Evolutionary conservation across 2,888 invertebrate genomes (phyloP).

Genomic region (Leptopterna dolabrata): DNA sequence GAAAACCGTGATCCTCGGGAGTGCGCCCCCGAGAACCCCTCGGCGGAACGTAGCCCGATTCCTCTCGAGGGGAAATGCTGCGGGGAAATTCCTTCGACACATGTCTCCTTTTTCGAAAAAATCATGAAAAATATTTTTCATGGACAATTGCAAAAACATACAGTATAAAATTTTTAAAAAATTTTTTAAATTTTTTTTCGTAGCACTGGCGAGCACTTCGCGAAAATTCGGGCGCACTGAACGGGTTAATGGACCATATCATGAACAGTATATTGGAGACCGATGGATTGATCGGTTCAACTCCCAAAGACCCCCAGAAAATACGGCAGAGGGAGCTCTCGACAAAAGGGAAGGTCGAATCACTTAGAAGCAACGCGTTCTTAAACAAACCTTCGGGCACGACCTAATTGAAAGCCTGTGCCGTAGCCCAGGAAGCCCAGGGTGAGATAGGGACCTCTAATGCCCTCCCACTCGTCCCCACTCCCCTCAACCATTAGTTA

Average conservation of each 20-base stretch:
- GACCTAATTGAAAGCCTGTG: slow-evolving; percentile 47
- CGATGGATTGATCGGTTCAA: background rate
- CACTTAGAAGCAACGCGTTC: slow-evolving; percentile 49
- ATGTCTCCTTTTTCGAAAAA: too few relatives aligned
- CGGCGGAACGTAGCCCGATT: too few relatives aligned
- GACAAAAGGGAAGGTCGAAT: slow-evolving; percentile 5
- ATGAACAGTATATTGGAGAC: background rate
- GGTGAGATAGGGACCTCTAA: background rate
- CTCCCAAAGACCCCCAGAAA: background rate
- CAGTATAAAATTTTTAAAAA: too few relatives aligned
- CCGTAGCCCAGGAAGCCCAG: background rate
- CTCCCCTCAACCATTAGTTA: slow-evolving; percentile 43
- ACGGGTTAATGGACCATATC: background rate
- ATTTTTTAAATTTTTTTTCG: too few relatives aligned
- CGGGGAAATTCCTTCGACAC: too few relatives aligned
- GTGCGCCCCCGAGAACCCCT: too few relatives aligned
- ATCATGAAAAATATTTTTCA: too few relatives aligned
- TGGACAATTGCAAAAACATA: too few relatives aligned
- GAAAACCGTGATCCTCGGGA: too few relatives aligned
- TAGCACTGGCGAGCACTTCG: too few relatives aligned
- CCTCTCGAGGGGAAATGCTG: too few relatives aligned
- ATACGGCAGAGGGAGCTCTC: background rate
- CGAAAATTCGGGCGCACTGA: too few relatives aligned
- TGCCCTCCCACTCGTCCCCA: slow-evolving; percentile 1
- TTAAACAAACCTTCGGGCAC: slow-evolving; percentile 47